Evolutionary conservation across 2,888 invertebrate species (phyloP).

Genomic region (Mythimna albipuncta): DNA sequence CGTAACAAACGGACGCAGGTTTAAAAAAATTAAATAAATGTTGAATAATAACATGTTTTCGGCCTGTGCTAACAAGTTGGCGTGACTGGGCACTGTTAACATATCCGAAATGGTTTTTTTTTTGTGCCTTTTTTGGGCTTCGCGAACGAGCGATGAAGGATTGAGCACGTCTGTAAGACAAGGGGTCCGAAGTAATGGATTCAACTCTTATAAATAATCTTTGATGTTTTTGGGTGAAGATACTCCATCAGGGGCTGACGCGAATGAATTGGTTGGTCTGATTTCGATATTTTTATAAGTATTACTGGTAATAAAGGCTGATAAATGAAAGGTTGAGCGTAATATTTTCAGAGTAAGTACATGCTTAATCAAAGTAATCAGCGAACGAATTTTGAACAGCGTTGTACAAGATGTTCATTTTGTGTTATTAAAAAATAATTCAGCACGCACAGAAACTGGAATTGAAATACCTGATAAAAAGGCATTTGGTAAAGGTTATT

Average conservation of each 20-base stretch:
- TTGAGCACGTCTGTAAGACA: constrained; percentile 76
- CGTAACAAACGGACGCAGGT: constrained; percentile 73
- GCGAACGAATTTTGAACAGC: constrained; percentile 21
- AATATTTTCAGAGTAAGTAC: constrained; percentile 55
- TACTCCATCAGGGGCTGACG: constrained; percentile 66
- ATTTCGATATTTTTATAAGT: constrained; percentile 62
- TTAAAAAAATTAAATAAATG: constrained; percentile 88
- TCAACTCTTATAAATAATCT: constrained; percentile 69
- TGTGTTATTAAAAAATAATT: constrained; percentile 30
- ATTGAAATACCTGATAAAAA: constrained; percentile 2
- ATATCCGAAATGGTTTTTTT: constrained; percentile 75
- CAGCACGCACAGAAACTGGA: constrained; percentile 7
- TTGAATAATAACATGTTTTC: constrained; percentile 86
- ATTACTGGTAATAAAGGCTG: constrained; percentile 53
- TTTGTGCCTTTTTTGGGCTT: constrained; percentile 66
- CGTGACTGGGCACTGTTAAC: constrained; percentile 89
- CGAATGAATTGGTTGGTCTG: constrained; percentile 64
- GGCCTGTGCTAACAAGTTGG: constrained; percentile 82
- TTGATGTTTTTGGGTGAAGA: constrained; percentile 68
- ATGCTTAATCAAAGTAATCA: constrained; percentile 58
- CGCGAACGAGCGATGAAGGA: constrained; percentile 79
- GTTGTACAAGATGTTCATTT: constrained; percentile 35
- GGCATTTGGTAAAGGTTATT: neutral
- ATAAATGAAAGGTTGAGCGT: constrained; percentile 48
- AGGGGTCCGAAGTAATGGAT: constrained; percentile 77